Evolutionary conservation across 1,140 invertebrate genomes (phyloP).

Genomic region (Drosophila ambigua): DNA sequence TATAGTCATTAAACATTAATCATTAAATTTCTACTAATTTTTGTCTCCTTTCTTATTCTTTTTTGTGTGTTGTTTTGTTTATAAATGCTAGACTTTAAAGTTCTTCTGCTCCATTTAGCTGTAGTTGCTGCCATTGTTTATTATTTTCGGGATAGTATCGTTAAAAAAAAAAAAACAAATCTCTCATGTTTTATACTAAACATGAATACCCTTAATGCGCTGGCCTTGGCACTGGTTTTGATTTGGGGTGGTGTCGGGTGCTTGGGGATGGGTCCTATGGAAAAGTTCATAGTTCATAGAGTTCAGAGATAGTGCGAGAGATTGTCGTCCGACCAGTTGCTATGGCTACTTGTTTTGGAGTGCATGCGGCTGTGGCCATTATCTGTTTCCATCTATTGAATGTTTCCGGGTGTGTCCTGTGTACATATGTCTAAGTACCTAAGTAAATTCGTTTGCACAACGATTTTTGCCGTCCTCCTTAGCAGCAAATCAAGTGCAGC

Average conservation of each 20-base stretch:
- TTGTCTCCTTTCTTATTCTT: neutral
- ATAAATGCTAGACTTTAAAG: slow-evolving; percentile 76
- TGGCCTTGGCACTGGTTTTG: slow-evolving; percentile 38
- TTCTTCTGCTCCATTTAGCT: slow-evolving; percentile 41
- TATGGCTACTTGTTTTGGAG: slow-evolving; percentile 14
- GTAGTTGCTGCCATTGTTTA: slow-evolving; percentile 12
- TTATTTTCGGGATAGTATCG: slow-evolving; percentile 1
- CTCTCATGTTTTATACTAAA: slow-evolving; percentile 7
- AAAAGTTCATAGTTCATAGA: slow-evolving; percentile 32
- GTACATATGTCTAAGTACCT: slow-evolving; percentile 62
- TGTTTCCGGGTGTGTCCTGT: slow-evolving; percentile 13
- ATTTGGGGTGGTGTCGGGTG: neutral
- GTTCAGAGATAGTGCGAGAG: slow-evolving; percentile 5
- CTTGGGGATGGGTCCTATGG: neutral
- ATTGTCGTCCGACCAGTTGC: slow-evolving; percentile 34
- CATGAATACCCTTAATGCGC: slow-evolving; percentile 38
- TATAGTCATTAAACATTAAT: slow-evolving; percentile 46
- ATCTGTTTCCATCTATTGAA: neutral
- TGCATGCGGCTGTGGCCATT: neutral
- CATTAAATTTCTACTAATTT: slow-evolving; percentile 51
- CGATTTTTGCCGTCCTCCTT: slow-evolving; percentile 25
- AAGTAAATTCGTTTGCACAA: slow-evolving; percentile 77
- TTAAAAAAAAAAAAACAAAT: neutral
- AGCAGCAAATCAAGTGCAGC: slow-evolving; percentile 13
- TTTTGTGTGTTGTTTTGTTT: slow-evolving; percentile 35